These are phyloP conservation scores for Tetragnatha versicolor DNA, from an alignment of 1,140 invertebrate genomes.

Conservation along the genomic window DNA sequence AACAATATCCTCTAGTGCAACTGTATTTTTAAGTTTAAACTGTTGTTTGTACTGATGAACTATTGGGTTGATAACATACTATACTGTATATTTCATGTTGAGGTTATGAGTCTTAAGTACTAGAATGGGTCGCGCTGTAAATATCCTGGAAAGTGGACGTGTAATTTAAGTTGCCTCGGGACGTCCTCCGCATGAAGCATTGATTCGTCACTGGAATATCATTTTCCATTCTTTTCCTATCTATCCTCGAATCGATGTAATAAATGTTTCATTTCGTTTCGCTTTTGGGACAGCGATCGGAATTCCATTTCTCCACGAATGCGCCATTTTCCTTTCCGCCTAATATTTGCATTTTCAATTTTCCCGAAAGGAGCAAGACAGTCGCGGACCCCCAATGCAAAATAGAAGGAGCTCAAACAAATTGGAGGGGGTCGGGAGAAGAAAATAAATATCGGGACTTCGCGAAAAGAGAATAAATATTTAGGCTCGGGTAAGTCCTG, in stretches of 20 bases:
- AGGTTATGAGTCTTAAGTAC: too few species aligned
- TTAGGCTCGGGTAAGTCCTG: background rate
- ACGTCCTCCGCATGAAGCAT: too few species aligned
- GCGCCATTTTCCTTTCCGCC: background rate
- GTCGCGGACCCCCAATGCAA: background rate
- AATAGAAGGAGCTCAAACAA: slow-evolving; percentile 17
- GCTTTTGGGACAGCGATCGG: background rate
- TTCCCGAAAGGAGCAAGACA: background rate
- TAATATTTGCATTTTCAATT: slow-evolving; percentile 18
- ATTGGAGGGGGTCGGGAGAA: background rate
- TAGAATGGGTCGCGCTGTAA: too few species aligned
- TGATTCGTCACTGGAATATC: too few species aligned
- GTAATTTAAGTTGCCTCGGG: too few species aligned
- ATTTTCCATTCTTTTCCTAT: too few species aligned
- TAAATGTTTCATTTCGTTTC: slow-evolving; percentile 24
- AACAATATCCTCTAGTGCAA: too few species aligned
- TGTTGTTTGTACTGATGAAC: too few species aligned
- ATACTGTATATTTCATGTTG: too few species aligned
- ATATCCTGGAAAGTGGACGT: too few species aligned
- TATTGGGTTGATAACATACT: too few species aligned
- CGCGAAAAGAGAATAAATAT: slow-evolving; percentile 19
- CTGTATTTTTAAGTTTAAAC: too few species aligned
- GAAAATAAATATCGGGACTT: background rate
- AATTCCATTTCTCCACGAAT: slow-evolving; percentile 15
- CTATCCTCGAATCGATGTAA: background rate